Evolutionary conservation across 2,888 invertebrate species (phyloP), one percentile per base, ranked within the genome.

Genomic region (Gonocerus acuteangulatus): DNA sequence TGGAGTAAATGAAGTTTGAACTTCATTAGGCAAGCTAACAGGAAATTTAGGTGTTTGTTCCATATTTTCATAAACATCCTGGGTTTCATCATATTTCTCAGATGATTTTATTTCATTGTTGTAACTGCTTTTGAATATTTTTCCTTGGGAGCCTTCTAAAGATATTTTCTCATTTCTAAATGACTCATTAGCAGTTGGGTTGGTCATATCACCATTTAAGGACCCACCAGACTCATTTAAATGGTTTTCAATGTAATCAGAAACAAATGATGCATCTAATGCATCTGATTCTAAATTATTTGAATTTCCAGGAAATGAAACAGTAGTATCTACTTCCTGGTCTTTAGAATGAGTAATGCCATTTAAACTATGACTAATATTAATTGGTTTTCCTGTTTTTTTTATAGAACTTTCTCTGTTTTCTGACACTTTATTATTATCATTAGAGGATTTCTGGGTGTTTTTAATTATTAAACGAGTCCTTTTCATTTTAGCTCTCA

Each of bases 401-500:
- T 4, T 3, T 9, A 15, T 9, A 9, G 15, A 9, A 13, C 15
- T 15, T n/a, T 39, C 15, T 9, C 3, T 9, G 4, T 39, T 39
- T 39, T 39, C 39, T 15, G 4, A 9, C 3, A 3, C n/a, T 9
- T 9, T 9, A 32, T 32, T 32, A n/a, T 39, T 15, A 4, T 61
- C 59, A 48, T 62, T 47, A 44, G 19, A 6, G 27, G 57, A 34
- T 9, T 57, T 49, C 34, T 45, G 2, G 36, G 47, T 54, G 13
- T 66, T 71, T 54, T 71, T 70, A 58, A 72, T 62, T 59, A 70
- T 68, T 57, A 68, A 70, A 65, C 74, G 71, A 1, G 77, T 73
- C 7, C 77, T 68, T 68, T 77, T 77, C 15, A 77, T 75, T 67
- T 78, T 78, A 42, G 78, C 76, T 72, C 81, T 83, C 2, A 84